Evolutionary conservation across 2,888 invertebrate genomes (phyloP).

Genomic region (Exocentrus adspersus): DNA sequence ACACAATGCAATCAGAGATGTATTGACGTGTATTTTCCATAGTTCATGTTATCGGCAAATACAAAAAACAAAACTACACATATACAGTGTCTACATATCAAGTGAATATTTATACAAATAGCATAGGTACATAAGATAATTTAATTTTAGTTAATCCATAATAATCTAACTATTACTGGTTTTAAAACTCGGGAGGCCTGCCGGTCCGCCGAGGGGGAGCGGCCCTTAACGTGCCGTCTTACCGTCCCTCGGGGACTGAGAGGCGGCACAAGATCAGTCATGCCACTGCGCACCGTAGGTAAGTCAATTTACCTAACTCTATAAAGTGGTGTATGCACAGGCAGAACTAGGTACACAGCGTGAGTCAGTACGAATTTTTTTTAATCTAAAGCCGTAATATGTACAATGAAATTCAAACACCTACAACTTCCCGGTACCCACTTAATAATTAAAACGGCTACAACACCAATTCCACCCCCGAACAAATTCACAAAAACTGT

Average conservation of each 20-base stretch:
- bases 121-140: slow-evolving; percentile 65
- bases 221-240: slow-evolving; percentile 63
- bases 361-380: slow-evolving; percentile 55
- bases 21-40: slow-evolving; percentile 60
- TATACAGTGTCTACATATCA: slow-evolving; percentile 63
- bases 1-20: slow-evolving; percentile 52
- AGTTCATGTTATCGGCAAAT: slow-evolving; percentile 61
- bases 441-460: too few species aligned
- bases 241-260: slow-evolving; percentile 47
- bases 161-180: slow-evolving; percentile 43
- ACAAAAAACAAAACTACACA: slow-evolving; percentile 65
- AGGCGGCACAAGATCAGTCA: slow-evolving; percentile 54
- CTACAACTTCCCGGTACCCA: slow-evolving; percentile 30
- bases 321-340: slow-evolving; percentile 45
- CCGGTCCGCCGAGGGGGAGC: slow-evolving; percentile 44
- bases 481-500: too few species aligned
- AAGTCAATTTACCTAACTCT: slow-evolving; percentile 46
- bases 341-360: slow-evolving; percentile 57
- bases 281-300: slow-evolving; percentile 56
- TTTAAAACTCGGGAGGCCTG: slow-evolving; percentile 36
- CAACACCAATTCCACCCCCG: too few species aligned
- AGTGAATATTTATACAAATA: slow-evolving; percentile 65
- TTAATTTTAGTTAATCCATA: slow-evolving; percentile 56
- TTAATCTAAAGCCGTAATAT: slow-evolving; percentile 56
- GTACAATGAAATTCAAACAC: slow-evolving; percentile 50